A percentile compares a stretch with the other conserved stretches of the same genome.
phyloP scores from a whole-genome alignment of 2,888 invertebrate species.

The Drosophila paranaensis region DNA sequence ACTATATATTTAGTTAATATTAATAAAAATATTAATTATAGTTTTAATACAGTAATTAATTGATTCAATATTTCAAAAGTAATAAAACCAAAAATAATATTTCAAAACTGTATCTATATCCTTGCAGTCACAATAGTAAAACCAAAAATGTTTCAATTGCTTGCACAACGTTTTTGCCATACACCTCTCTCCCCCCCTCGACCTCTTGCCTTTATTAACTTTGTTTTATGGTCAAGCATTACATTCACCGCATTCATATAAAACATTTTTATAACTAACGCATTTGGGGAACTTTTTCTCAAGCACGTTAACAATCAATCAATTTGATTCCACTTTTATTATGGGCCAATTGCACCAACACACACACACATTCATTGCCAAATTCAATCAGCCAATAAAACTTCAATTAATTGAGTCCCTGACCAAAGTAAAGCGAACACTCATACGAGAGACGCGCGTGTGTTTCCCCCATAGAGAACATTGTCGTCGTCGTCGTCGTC shows the following conservation, averaged over 20 bases:
- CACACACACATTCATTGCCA: neutral
- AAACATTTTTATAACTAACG: conserved; percentile 13
- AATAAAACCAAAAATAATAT: conserved; percentile 1
- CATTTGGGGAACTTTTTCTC: conserved; percentile 24
- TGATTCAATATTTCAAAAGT: too few relatives aligned
- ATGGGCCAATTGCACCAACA: conserved; percentile 7
- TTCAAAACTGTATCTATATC: too few relatives aligned
- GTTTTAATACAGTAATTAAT: too few relatives aligned
- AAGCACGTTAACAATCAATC: conserved; percentile 54
- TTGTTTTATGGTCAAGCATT: neutral
- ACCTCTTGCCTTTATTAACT: neutral
- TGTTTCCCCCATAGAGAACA: neutral
- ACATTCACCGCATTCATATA: neutral
- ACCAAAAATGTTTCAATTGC: neutral
- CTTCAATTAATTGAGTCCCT: conserved; percentile 71
- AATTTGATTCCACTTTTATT: conserved; percentile 47
- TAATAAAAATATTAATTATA: too few relatives aligned
- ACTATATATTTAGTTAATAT: too few relatives aligned
- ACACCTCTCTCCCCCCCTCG: too few relatives aligned
- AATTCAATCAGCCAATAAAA: conserved; percentile 64
- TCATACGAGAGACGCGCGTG: conserved; percentile 34
- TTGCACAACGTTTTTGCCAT: neutral
- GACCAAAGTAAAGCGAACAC: conserved; percentile 51
- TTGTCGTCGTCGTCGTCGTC: conserved; percentile 29
- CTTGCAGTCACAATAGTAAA: neutral